Evolutionary conservation across 2,888 invertebrate genomes (phyloP).

Genomic region (Pterobdella sp.): DNA sequence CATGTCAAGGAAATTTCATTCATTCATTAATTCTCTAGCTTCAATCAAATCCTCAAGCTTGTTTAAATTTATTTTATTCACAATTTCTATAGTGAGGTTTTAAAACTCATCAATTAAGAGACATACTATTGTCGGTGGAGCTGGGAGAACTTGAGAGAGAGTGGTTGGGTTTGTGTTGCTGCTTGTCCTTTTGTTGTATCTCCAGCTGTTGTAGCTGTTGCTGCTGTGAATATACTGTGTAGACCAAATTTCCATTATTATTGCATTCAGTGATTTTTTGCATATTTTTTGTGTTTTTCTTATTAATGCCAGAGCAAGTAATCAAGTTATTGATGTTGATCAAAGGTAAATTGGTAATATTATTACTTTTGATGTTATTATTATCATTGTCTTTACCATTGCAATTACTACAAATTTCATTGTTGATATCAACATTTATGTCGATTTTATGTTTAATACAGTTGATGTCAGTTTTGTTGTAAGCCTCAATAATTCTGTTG

Average conservation of each 20-base stretch:
- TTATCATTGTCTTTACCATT: neutral
- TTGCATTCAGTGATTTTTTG: neutral
- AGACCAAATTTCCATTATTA: neutral
- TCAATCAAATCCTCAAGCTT: too few relatives aligned
- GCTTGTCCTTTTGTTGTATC: neutral
- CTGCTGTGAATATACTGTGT: neutral
- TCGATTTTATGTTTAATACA: neutral
- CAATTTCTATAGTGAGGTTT: too few relatives aligned
- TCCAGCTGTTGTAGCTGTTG: neutral
- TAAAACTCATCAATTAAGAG: too few relatives aligned
- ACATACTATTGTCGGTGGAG: slow-evolving; percentile 4
- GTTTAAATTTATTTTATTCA: too few relatives aligned
- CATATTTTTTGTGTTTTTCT: neutral
- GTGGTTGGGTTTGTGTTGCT: neutral
- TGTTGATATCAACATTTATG: neutral
- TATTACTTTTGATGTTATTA: neutral
- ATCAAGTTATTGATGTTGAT: neutral
- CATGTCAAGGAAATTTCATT: too few relatives aligned
- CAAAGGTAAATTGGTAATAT: neutral
- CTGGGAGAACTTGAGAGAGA: neutral
- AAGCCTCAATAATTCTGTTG: neutral
- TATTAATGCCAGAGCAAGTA: neutral
- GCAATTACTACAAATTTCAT: neutral
- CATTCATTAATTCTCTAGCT: too few relatives aligned
- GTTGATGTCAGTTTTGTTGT: slow-evolving; percentile 2